Evolutionary conservation across 2,797 vertebrate species (phyloP).

Genomic region (Enteromius afrohamiltoni): DNA sequence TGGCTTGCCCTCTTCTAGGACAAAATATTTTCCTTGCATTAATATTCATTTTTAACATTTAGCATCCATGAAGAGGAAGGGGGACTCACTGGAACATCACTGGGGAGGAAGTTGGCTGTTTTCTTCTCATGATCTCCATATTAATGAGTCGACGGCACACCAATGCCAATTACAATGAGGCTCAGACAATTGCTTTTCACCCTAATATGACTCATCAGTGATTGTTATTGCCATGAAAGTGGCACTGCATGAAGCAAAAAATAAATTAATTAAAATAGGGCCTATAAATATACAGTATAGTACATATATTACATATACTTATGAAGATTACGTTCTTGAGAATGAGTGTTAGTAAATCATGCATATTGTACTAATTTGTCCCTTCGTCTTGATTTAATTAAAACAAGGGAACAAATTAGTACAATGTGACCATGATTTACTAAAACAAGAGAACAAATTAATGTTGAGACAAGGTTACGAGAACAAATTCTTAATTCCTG

Average conservation of each 20-base stretch:
- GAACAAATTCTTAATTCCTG: not conserved
- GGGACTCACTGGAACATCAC: too few relatives aligned
- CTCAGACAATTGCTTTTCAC: constrained; percentile 76
- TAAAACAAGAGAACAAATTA: not conserved
- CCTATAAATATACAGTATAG: not conserved
- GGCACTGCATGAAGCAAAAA: not conserved
- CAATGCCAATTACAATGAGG: constrained; percentile 81
- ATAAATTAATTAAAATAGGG: not conserved
- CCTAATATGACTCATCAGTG: not conserved
- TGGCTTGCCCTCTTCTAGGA: constrained; percentile 33
- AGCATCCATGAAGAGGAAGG: too few relatives aligned
- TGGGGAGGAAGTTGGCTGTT: constrained; percentile 74
- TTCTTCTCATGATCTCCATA: constrained; percentile 79
- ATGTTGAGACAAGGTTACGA: not conserved
- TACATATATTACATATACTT: not conserved
- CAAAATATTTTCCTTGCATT: constrained; percentile 68
- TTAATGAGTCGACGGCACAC: constrained; percentile 78
- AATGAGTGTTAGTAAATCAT: not conserved
- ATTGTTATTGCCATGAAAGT: not conserved
- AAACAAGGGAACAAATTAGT: not conserved
- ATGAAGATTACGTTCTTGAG: not conserved
- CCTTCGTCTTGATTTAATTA: not conserved
- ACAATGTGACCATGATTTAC: not conserved
- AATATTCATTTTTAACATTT: constrained; percentile 71
- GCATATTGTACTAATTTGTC: not conserved